Evolutionary conservation across 2,113 vertebrate species (phyloP), one percentile per base, ranked within the genome.

Genomic region (Nesogale talazaci): DNA sequence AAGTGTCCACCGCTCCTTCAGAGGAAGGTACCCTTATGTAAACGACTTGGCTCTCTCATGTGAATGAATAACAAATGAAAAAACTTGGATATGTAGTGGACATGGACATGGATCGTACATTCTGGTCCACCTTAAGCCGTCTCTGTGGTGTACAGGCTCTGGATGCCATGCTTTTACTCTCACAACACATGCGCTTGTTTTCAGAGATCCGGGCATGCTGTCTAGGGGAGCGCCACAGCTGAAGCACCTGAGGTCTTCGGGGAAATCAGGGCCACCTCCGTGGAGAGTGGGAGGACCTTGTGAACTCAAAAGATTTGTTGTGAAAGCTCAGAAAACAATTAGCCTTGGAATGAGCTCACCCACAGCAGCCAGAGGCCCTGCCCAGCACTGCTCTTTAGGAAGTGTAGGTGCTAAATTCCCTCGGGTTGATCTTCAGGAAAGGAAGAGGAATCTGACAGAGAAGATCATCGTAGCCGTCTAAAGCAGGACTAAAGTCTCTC

Each of bases 241-340:
- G 36, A 79, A 92, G 27, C 38, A 72, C 63, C 69, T 74, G 40
- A 9, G 67, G 92, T 42, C 93, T 67, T 69, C 17, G 31, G 94
- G 88, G 94, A 92, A 93, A 92, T 94, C 69, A 94, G 89, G 40
- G 65, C 5, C 10, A 23, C 67, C 36, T 46, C 40, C 88, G 42
- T 31, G 25, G 38, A 87, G 76, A 88, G 1, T 34, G 40, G 31
- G 19, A 74, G 84, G n/a, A 31, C 56, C 70, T 87, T 36, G 1
- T 23, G 57, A 83, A 59, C 86, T 82, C 83, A 76, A 2, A 77
- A 72, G 94, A 86, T 74, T 59, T 63, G 69, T 38, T 69, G 79
- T 61, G 36, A 77, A 77, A 57, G 56, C 76, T 52, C 67, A 23
- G 89, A 89, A 95, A 94, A 92, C 83, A 94, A 95, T 95, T 93